A percentile compares a stretch with the other conserved stretches of the same genome.
phyloP scores from a whole-genome alignment of 1,140 invertebrate genomes.

The Paralvinella palmiformis region DNA sequence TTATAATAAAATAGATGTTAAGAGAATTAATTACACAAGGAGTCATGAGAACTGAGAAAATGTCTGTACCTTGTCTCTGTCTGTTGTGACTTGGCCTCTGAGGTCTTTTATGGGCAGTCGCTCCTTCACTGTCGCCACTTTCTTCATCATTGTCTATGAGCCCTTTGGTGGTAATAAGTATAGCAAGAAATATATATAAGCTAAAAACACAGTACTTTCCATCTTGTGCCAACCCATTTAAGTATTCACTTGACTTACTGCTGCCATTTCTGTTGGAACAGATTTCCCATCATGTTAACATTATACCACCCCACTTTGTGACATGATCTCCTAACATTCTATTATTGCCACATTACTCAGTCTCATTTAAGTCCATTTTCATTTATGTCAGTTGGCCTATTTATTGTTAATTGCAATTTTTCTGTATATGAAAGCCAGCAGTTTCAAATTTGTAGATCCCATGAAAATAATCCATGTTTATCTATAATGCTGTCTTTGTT shows the following conservation, averaged over 20 bases:
- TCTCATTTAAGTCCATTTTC: too few relatives aligned
- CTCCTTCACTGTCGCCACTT: constrained; percentile 31
- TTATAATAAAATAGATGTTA: background rate
- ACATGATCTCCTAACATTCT: too few relatives aligned
- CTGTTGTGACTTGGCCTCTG: constrained; percentile 21
- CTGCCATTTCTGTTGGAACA: background rate
- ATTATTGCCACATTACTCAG: too few relatives aligned
- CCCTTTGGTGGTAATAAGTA: background rate
- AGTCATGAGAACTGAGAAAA: background rate
- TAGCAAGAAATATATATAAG: background rate
- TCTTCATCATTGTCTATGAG: constrained; percentile 29
- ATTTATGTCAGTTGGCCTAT: too few relatives aligned
- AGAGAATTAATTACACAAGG: background rate
- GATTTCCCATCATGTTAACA: too few relatives aligned
- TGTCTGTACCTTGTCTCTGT: constrained; percentile 29
- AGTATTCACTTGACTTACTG: background rate
- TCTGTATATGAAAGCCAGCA: too few relatives aligned
- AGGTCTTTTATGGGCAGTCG: constrained; percentile 16
- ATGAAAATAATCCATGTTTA: too few relatives aligned
- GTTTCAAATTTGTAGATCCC: too few relatives aligned
- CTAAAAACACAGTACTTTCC: background rate
- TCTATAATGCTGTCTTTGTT: too few relatives aligned
- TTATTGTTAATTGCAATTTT: too few relatives aligned
- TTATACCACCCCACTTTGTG: too few relatives aligned
- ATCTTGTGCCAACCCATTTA: background rate